These are phyloP conservation scores for Nestor notabilis DNA, from an alignment of 2,113 vertebrate genomes.

Conservation along the genomic window DNA sequence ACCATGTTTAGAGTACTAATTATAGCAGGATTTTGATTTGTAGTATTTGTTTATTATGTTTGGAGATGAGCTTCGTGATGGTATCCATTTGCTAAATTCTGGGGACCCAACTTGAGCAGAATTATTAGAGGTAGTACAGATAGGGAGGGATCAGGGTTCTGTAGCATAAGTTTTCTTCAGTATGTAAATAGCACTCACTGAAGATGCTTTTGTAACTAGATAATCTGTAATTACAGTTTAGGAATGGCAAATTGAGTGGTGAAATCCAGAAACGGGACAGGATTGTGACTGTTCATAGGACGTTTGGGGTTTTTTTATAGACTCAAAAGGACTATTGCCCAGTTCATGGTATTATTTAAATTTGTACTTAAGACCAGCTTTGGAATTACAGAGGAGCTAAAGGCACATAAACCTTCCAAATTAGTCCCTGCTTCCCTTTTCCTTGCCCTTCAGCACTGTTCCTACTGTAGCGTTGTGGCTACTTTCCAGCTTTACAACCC, in stretches of 20 bases:
- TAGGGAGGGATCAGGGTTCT: neutral
- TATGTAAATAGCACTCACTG: neutral
- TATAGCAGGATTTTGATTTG: neutral
- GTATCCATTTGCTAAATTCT: neutral
- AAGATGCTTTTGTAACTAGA: neutral
- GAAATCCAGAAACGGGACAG: neutral
- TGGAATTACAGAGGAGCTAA: conserved; percentile 31
- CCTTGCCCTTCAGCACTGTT: conserved; percentile 37
- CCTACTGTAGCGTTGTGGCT: neutral
- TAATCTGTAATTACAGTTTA: neutral
- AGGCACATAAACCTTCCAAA: conserved; percentile 49
- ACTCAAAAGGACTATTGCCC: conserved; percentile 41
- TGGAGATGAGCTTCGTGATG: neutral
- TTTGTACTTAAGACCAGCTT: conserved; percentile 49
- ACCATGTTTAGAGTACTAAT: neutral
- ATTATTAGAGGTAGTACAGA: neutral
- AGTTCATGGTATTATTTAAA: conserved; percentile 27
- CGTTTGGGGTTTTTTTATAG: neutral
- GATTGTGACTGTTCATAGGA: neutral
- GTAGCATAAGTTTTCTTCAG: neutral
- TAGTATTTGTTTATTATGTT: neutral
- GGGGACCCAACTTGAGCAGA: neutral
- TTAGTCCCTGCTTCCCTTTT: conserved; percentile 55
- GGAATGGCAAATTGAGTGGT: neutral
- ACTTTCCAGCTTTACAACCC: neutral